Percentiles rank a stretch among this genome's conserved stretches.
Evolutionary conservation across 2,888 invertebrate genomes (phyloP).

Genomic region (Drosophila picticornis): DNA sequence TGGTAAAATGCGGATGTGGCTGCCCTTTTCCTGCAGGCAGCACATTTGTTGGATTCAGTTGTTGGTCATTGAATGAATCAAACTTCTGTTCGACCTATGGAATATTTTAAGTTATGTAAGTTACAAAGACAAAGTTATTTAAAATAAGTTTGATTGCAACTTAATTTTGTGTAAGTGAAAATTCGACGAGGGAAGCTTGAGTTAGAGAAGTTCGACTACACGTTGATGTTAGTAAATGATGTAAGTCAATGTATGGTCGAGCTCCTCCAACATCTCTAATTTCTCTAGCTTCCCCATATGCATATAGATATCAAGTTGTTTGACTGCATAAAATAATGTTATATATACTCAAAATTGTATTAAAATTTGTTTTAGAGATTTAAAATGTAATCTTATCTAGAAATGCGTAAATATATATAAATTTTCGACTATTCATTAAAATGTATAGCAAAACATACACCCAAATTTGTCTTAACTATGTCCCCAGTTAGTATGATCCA

Average conservation of each 20-base stretch:
- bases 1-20: neutral
- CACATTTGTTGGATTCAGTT: neutral
- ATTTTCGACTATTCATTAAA: neutral
- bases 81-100: neutral
- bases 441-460: conserved; percentile 2
- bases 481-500: neutral
- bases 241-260: neutral
- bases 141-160: neutral
- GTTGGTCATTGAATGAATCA: neutral
- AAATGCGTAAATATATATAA: neutral
- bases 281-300: neutral
- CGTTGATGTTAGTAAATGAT: neutral
- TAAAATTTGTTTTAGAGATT: neutral
- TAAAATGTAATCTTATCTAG: neutral
- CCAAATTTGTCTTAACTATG: neutral
- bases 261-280: neutral
- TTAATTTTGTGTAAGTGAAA: neutral
- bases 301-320: neutral
- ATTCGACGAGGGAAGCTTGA: neutral
- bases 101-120: neutral
- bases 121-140: neutral
- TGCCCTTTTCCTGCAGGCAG: neutral
- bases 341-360: conserved; percentile 5
- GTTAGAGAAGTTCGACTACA: neutral
- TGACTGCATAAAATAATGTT: conserved; percentile 3